phyloP scores from a whole-genome alignment of 2,888 invertebrate genomes.

The Coelinius sp. region DNA sequence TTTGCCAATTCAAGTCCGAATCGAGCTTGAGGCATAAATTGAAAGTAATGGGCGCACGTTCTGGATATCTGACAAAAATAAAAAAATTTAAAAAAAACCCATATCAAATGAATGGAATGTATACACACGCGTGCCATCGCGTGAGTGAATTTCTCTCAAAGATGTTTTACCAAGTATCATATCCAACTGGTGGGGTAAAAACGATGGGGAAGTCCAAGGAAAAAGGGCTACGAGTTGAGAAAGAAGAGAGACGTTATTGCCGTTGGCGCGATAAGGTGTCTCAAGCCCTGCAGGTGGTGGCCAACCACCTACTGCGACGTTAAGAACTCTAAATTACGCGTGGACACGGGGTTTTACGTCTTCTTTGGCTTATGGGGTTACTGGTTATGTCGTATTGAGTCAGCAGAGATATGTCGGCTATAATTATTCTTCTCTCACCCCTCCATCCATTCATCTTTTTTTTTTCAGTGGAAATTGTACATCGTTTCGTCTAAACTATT shows the following conservation, averaged over 20 bases:
- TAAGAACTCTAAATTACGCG: constrained; percentile 70
- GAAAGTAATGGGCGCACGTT: constrained; percentile 62
- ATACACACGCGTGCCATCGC: constrained; percentile 27
- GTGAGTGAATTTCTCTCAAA: constrained; percentile 32
- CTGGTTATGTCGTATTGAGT: constrained; percentile 8
- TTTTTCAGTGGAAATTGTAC: not conserved
- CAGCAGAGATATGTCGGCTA: not conserved
- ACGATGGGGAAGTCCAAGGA: not conserved
- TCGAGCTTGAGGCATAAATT: constrained; percentile 63
- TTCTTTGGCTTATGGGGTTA: constrained; percentile 49
- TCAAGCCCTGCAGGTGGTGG: constrained; percentile 65
- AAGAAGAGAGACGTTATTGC: constrained; percentile 46
- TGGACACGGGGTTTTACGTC: constrained; percentile 66
- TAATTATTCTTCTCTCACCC: not conserved
- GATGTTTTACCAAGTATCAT: constrained; percentile 18
- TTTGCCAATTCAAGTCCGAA: constrained; percentile 33
- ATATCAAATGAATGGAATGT: constrained; percentile 14
- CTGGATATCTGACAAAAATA: constrained; percentile 27
- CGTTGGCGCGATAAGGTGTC: constrained; percentile 65
- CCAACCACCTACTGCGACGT: constrained; percentile 67
- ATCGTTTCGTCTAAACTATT: not conserved
- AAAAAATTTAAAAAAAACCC: constrained; percentile 21
- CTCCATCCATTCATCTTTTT: not conserved
- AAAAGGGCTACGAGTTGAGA: constrained; percentile 27
- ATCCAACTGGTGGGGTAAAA: constrained; percentile 19